Evolutionary conservation across 2,113 vertebrate species (phyloP).

Genomic region (Geococcyx californianus): DNA sequence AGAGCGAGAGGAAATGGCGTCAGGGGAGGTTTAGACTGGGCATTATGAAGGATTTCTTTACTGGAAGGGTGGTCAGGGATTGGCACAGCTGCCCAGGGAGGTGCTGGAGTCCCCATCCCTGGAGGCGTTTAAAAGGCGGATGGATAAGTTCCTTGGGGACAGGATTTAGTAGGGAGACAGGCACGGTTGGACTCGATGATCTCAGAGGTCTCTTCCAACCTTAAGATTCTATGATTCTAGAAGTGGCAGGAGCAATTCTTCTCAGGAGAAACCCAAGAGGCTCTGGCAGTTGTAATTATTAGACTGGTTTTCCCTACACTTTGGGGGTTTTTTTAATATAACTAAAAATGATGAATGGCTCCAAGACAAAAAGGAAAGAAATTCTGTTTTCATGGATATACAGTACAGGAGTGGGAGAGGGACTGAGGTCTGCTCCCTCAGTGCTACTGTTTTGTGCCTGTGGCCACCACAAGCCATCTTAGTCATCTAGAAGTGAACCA

Average conservation of each 20-base stretch:
- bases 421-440: neutral
- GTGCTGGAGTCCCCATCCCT: too few species aligned
- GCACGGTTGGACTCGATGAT: too few species aligned
- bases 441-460: neutral
- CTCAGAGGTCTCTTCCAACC: too few species aligned
- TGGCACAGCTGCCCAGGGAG: too few species aligned
- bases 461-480: neutral
- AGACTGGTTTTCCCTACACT: neutral
- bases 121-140: too few species aligned
- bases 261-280: neutral
- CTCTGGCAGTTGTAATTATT: neutral
- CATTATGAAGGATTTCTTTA: too few species aligned
- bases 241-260: neutral
- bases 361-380: neutral
- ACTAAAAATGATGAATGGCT: neutral
- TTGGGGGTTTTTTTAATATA: neutral
- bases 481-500: neutral
- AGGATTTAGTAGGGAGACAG: too few species aligned
- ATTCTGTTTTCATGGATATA: neutral
- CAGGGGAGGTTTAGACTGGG: too few species aligned
- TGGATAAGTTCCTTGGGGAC: too few species aligned
- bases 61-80: too few species aligned
- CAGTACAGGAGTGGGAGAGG: neutral
- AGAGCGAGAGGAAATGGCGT: too few species aligned
- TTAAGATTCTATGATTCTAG: too few species aligned